Base-by-base conservation (phyloP, 1,140 invertebrate genomes). In the Conopomorpha cramerella region DNA sequence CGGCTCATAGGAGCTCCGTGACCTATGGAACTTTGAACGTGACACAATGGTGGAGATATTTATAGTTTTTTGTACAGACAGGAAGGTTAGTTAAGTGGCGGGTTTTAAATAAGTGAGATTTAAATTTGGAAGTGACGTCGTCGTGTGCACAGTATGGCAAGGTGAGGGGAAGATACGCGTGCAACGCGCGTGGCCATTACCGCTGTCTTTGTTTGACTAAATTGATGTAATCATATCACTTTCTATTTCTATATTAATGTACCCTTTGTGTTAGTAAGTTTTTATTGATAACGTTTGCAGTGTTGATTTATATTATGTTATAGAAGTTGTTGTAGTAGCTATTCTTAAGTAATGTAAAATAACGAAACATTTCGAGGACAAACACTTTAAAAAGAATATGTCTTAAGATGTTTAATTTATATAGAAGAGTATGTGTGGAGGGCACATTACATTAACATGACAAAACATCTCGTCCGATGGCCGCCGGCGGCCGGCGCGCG, bases 81-180 rank as follows among this genome's bases (percentile, higher is more conserved):
- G 60, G 65, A 76, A 70, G 71, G 67, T 76, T n/a, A 58, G 58
- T 63, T 72, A 76, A 76, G 71, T 76, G 59, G 67, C 57, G 56
- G 63, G 59, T 58, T 74, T 67, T 55, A 55, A 70, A 72, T 74
- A 72, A 72, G 70, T 74, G 65, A 57, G 49, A 51, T 74, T 76
- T 72, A 76, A 76, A 71, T 76, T 76, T 76, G 66, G 64, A 64
- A 34, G 57, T 72, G 59, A 71, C 60, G 59, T 65, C 55, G 46
- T 50, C 50, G 49, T 49, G 49, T 53, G 38, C n/a, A n/a, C n/a
- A n/a, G n/a, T n/a, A n/a, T n/a, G 49, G 41, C 60, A 57, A 64
- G 55, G 58, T 67, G 51, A 61, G 66, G 68, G 70, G 61, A 61
- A 57, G 53, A 54, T 55, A 59, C 63, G 58, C 55, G 65, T 67